Conservation (phyloP, 1,140 invertebrate genomes). For the Eupristina koningsbergeri region DNA sequence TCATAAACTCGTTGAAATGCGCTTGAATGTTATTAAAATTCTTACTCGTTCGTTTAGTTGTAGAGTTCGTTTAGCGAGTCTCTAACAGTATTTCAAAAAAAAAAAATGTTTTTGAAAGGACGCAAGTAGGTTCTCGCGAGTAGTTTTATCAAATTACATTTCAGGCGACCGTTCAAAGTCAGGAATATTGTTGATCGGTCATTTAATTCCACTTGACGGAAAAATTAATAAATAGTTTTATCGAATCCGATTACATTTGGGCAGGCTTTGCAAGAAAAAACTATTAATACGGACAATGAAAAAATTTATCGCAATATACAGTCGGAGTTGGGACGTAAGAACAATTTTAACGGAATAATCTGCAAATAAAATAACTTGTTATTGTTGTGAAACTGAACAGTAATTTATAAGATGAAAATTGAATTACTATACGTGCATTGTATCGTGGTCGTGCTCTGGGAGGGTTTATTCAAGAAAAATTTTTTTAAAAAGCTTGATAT, state of each 20-base stretch:
- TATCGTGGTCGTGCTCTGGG: background rate
- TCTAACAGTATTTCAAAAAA: no score
- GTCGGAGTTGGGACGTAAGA: background rate
- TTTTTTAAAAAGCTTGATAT: background rate
- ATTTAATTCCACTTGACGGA: background rate
- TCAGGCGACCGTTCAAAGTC: background rate
- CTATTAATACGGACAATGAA: background rate
- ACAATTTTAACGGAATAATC: background rate
- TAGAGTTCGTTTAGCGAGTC: no score
- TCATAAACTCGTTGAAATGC: no score
- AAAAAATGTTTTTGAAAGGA: no score
- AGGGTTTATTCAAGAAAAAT: background rate
- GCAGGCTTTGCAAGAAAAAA: background rate
- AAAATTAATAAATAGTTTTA: background rate
- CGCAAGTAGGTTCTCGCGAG: background rate
- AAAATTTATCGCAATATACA: background rate
- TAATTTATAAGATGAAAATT: background rate
- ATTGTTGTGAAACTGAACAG: background rate
- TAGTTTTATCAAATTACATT: background rate
- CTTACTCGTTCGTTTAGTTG: no score
- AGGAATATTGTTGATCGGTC: background rate
- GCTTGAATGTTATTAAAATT: no score
- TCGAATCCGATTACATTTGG: background rate
- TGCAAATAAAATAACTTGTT: slow-evolving; percentile 4
- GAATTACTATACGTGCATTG: background rate